A percentile compares a stretch with the other conserved stretches of the same genome.
Evolutionary conservation across 2,797 vertebrate genomes (phyloP).

Genomic region (Masticophis lateralis): DNA sequence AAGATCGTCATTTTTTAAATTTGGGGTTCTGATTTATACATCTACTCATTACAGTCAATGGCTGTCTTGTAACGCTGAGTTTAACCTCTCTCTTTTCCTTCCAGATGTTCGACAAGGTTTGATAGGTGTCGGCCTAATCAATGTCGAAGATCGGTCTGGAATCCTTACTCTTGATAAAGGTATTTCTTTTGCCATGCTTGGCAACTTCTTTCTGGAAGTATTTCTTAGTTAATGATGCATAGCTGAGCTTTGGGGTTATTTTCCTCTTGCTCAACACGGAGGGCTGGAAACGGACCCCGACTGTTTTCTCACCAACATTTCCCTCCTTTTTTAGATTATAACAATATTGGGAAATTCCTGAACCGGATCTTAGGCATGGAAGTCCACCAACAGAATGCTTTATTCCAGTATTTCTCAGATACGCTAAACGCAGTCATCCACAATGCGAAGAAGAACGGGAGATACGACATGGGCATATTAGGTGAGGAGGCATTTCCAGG

Average conservation of each 20-base stretch:
- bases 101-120: constrained; percentile 91
- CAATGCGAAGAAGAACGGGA: constrained; percentile 95
- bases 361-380: constrained; percentile 98
- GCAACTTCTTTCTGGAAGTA: not conserved
- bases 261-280: not conserved
- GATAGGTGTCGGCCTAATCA: constrained; percentile 96
- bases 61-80: not conserved
- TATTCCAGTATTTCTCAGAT: constrained; percentile 98
- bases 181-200: constrained; percentile 49
- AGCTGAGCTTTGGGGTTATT: not conserved
- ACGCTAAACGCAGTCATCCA: constrained; percentile 92
- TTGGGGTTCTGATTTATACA: not conserved
- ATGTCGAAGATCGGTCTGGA: constrained; percentile 90
- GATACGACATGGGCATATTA: constrained; percentile 98
- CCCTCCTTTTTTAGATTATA: constrained; percentile 83
- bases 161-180: constrained; percentile 93
- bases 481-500: constrained; percentile 69
- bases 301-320: not conserved
- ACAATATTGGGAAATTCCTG: constrained; percentile 98
- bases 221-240: not conserved
- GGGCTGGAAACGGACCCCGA: rapidly evolving
- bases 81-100: constrained; percentile 22
- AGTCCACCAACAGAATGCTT: constrained; percentile 94
- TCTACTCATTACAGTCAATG: not conserved
- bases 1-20: not conserved